A percentile compares a stretch with the other conserved stretches of the same genome.
These are phyloP conservation scores for Chrysopilus asiliformis DNA, from an alignment of 2,888 invertebrate genomes.

Conservation along the genomic window DNA sequence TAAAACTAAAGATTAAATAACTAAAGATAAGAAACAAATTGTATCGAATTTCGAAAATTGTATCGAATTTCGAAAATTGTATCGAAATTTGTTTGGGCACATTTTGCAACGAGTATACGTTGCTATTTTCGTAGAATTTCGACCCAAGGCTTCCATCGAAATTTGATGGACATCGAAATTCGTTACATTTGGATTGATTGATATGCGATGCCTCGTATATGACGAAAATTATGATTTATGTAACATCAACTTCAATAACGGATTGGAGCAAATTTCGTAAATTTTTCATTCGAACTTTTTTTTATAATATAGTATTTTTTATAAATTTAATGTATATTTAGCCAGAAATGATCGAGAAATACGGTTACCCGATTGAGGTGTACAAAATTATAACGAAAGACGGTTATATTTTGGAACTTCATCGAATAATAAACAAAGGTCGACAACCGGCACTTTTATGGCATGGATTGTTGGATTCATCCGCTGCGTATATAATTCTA, in stretches of 20 bases:
- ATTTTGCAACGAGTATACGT: too few relatives aligned
- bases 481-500: constrained; percentile 53
- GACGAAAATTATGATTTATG: too few relatives aligned
- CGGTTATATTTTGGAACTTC: constrained; percentile 54
- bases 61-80: too few relatives aligned
- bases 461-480: constrained; percentile 52
- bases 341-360: constrained; percentile 27
- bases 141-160: too few relatives aligned
- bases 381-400: constrained; percentile 49
- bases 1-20: too few relatives aligned
- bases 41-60: too few relatives aligned
- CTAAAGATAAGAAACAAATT: too few relatives aligned
- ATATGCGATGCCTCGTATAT: too few relatives aligned
- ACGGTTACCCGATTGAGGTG: constrained; percentile 42
- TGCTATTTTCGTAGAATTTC: too few relatives aligned
- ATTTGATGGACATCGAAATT: too few relatives aligned
- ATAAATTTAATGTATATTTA: constrained; percentile 27
- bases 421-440: constrained; percentile 42
- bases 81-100: too few relatives aligned
- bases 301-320: neutral
- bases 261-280: neutral
- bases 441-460: constrained; percentile 38
- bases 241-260: neutral
- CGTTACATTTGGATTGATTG: too few relatives aligned
- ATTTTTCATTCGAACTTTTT: neutral